Evolutionary conservation across 2,888 invertebrate genomes (phyloP).

Genomic region (Drosophila ustulata): DNA sequence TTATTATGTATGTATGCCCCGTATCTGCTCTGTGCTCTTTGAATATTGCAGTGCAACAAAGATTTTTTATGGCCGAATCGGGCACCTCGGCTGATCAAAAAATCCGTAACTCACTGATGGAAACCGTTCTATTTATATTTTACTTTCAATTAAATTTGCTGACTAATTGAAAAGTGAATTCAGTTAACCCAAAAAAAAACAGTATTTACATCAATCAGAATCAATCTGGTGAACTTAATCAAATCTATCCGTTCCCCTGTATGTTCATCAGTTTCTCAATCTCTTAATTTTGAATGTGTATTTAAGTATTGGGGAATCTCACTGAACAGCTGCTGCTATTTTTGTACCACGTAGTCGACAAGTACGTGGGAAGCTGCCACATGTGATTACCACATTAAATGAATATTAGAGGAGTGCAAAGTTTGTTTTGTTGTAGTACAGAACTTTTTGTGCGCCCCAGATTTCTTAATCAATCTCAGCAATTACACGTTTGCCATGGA

Average conservation of each 20-base stretch:
- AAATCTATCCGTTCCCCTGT: neutral
- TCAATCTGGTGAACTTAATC: conserved; percentile 3
- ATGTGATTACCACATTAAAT: conserved; percentile 12
- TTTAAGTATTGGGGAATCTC: neutral
- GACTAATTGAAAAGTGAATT: conserved; percentile 4
- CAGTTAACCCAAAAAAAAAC: neutral
- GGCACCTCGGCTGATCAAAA: neutral
- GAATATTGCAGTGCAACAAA: neutral
- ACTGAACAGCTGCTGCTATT: neutral
- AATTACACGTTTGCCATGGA: neutral
- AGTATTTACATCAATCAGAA: neutral
- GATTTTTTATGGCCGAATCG: no score
- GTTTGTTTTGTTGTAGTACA: conserved; percentile 2
- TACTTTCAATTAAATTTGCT: neutral
- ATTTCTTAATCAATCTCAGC: conserved; percentile 7
- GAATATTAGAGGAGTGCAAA: conserved; percentile 8
- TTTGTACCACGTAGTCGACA: neutral
- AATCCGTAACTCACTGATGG: neutral
- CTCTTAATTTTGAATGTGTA: conserved; percentile 5
- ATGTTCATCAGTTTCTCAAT: neutral
- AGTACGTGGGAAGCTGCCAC: conserved; percentile 6
- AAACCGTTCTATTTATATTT: neutral
- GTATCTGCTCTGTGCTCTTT: neutral
- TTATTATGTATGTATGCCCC: neutral
- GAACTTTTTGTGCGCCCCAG: conserved; percentile 1